phyloP scores from a whole-genome alignment of 2,797 vertebrate species.

The Taeniopygia guttata region DNA sequence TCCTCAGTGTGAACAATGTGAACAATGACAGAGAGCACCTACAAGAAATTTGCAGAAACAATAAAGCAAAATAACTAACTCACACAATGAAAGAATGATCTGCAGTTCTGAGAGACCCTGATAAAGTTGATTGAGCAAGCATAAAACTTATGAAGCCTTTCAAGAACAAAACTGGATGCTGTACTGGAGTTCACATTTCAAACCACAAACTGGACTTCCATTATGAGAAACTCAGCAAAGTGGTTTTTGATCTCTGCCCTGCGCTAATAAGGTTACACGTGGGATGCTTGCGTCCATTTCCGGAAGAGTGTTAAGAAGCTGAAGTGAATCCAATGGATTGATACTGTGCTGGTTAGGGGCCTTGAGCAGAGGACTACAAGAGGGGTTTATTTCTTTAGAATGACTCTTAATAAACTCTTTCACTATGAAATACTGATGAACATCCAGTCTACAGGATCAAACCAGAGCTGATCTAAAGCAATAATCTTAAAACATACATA shows the following conservation, averaged over 20 bases:
- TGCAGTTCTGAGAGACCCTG: not conserved
- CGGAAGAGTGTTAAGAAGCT: not conserved
- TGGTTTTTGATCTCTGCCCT: not conserved
- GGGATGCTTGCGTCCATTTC: not conserved
- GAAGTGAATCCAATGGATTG: not conserved
- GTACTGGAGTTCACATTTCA: not conserved
- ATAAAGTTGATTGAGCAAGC: not conserved
- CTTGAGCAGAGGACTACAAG: not conserved
- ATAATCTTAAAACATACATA: not conserved
- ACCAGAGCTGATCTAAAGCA: not conserved
- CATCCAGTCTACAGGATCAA: not conserved
- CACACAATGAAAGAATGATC: not conserved
- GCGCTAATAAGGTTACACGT: not conserved
- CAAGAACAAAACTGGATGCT: not conserved
- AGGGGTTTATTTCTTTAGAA: not conserved
- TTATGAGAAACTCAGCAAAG: not conserved
- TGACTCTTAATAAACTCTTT: not conserved
- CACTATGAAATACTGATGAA: not conserved
- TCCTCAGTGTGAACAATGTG: not conserved
- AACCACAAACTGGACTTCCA: not conserved
- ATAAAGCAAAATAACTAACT: not conserved
- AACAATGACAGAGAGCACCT: not conserved
- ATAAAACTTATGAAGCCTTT: not conserved
- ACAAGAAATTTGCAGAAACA: not conserved
- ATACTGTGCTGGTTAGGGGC: not conserved